phyloP scores from a whole-genome alignment of 1,140 invertebrate genomes.

The Bombus waltoni region DNA sequence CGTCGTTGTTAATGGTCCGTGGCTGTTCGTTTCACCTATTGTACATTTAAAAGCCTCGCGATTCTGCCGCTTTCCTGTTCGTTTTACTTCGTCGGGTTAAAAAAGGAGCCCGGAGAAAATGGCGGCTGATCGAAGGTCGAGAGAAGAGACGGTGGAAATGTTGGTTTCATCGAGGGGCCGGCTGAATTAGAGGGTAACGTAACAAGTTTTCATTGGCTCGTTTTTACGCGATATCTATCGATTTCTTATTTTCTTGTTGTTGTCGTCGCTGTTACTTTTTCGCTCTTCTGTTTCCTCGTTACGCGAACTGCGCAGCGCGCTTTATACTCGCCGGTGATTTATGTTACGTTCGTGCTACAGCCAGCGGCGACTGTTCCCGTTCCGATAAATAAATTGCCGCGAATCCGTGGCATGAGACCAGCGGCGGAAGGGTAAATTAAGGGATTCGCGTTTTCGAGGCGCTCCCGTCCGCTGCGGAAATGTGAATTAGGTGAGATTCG shows the following conservation, averaged over 20 bases:
- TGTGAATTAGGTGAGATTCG: neutral
- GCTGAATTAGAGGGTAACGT: neutral
- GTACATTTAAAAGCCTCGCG: neutral
- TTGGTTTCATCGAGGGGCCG: neutral
- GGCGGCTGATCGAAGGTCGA: too few species aligned
- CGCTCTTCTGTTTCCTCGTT: neutral
- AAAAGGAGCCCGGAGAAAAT: neutral
- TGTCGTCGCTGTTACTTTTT: neutral
- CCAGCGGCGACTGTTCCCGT: conserved; percentile 8
- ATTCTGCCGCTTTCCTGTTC: neutral
- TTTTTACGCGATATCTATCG: neutral
- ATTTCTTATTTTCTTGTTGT: neutral
- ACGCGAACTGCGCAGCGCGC: neutral
- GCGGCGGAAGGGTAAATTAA: conserved; percentile 24
- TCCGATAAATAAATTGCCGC: conserved; percentile 45
- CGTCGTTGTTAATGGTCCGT: conserved; percentile 8
- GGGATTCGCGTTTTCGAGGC: conserved; percentile 14
- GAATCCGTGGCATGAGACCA: conserved; percentile 1
- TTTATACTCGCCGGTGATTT: conserved; percentile 29
- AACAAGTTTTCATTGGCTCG: conserved; percentile 28
- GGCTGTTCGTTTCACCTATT: neutral
- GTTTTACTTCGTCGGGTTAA: neutral
- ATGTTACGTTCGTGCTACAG: conserved; percentile 28
- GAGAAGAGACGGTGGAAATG: neutral
- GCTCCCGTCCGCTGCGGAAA: neutral